These are phyloP conservation scores for Notamacropus eugenii DNA, from an alignment of 2,797 vertebrate species.

Conservation along the genomic window DNA sequence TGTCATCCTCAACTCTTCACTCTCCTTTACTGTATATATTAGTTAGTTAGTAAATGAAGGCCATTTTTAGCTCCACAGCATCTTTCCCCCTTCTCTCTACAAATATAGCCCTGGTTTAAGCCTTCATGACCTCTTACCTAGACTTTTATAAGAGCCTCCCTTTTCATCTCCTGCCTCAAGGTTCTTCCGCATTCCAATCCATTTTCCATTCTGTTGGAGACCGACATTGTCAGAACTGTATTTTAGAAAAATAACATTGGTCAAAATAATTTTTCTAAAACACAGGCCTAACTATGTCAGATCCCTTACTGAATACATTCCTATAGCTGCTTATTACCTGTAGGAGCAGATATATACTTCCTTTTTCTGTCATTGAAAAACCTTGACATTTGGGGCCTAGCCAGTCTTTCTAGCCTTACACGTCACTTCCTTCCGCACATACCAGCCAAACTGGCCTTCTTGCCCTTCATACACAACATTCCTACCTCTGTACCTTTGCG, in stretches of 20 bases:
- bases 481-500: not conserved
- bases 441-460: not conserved
- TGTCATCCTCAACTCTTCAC: not conserved
- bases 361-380: not conserved
- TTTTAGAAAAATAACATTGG: too few species aligned
- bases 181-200: not conserved
- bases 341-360: too few species aligned
- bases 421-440: not conserved
- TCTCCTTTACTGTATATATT: not conserved
- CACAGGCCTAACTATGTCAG: not conserved
- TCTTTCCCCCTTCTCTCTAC: not conserved
- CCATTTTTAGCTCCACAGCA: not conserved
- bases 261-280: not conserved
- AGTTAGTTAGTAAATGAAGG: not conserved
- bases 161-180: not conserved
- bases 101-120: not conserved
- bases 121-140: not conserved
- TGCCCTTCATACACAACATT: not conserved
- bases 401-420: not conserved
- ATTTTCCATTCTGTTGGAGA: not conserved
- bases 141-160: not conserved
- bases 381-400: not conserved
- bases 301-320: not conserved
- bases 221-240: not conserved
- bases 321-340: not conserved